Evolutionary conservation across 2,888 invertebrate genomes (phyloP).

Genomic region (Mimachlamys varia): DNA sequence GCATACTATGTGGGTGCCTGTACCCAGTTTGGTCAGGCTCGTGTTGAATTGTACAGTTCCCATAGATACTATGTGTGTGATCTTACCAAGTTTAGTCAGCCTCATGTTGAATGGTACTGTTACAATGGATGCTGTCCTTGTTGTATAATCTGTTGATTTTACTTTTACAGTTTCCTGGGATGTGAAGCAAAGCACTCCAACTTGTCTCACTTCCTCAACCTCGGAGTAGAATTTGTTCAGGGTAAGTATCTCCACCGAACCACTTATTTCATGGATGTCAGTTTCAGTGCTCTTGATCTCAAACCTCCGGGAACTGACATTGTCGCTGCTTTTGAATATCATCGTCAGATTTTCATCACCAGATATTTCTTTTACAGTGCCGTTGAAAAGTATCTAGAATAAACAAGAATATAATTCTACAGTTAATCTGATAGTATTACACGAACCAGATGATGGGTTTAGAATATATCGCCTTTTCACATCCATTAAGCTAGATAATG

Average conservation of each 20-base stretch:
- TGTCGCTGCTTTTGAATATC: background rate
- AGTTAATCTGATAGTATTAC: too few relatives aligned
- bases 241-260: background rate
- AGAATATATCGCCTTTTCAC: too few relatives aligned
- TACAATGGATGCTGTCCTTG: background rate
- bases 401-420: background rate
- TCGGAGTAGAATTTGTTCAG: background rate
- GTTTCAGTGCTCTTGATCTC: background rate
- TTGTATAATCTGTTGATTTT: too few relatives aligned
- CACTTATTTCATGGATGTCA: background rate
- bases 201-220: background rate
- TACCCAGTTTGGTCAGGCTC: too few relatives aligned
- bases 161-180: too few relatives aligned
- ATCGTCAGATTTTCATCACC: background rate
- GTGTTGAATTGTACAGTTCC: too few relatives aligned
- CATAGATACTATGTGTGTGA: too few relatives aligned
- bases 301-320: background rate
- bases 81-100: background rate
- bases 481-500: too few relatives aligned
- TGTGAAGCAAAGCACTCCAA: background rate
- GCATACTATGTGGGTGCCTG: too few relatives aligned
- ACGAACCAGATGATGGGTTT: too few relatives aligned
- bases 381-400: background rate
- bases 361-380: background rate
- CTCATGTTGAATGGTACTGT: background rate